Evolutionary conservation across 1,140 invertebrate genomes (phyloP).

Genomic region (Carcinoscorpius rotundicauda): DNA sequence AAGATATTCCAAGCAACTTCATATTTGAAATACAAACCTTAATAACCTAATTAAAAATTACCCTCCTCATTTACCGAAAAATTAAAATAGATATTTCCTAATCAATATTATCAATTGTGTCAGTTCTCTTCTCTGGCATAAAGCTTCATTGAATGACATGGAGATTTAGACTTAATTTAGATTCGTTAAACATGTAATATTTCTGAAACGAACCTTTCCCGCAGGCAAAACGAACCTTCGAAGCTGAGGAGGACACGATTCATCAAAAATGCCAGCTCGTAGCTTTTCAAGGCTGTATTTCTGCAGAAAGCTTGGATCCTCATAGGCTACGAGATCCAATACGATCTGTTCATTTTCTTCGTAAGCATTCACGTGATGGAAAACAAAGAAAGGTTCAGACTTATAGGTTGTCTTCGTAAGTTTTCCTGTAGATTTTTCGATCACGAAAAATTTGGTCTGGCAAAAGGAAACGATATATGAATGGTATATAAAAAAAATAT

Average conservation of each 20-base stretch:
- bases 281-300: constrained; percentile 31
- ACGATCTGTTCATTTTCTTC: constrained; percentile 39
- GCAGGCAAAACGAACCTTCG: constrained; percentile 24
- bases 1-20: too few species aligned
- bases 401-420: constrained; percentile 31
- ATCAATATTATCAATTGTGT: too few species aligned
- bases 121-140: too few species aligned
- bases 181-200: not conserved
- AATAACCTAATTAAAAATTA: too few species aligned
- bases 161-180: too few species aligned
- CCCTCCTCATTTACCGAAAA: too few species aligned
- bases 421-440: constrained; percentile 35
- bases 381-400: constrained; percentile 37
- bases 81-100: too few species aligned
- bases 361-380: constrained; percentile 44
- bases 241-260: constrained; percentile 16
- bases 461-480: too few species aligned
- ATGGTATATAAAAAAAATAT: too few species aligned
- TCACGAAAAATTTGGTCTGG: constrained; percentile 35
- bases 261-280: constrained; percentile 21
- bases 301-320: constrained; percentile 32
- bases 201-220: constrained; percentile 5
- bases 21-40: too few species aligned
- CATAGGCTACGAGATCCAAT: constrained; percentile 34
- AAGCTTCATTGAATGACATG: too few species aligned